These are phyloP conservation scores for Cataglyphis altisquamis DNA, from an alignment of 2,888 invertebrate genomes.

Conservation along the genomic window DNA sequence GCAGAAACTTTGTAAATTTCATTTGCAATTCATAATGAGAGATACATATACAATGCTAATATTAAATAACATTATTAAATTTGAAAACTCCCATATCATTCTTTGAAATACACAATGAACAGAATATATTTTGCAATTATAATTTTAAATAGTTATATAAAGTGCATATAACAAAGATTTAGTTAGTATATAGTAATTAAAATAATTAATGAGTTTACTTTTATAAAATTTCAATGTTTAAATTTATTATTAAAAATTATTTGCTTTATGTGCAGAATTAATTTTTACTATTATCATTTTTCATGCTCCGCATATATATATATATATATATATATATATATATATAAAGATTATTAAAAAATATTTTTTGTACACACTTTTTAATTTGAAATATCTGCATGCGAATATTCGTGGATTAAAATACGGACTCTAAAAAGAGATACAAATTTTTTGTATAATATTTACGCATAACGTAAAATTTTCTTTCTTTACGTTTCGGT, in stretches of 20 bases:
- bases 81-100: not conserved
- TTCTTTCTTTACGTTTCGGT: not conserved
- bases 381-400: not conserved
- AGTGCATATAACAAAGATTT: slow-evolving; percentile 1
- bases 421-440: not conserved
- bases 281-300: not conserved
- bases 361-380: not conserved
- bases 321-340: not conserved
- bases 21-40: not conserved
- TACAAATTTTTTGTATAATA: not conserved
- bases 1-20: slow-evolving; percentile 4
- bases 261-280: slow-evolving; percentile 10
- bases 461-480: slow-evolving; percentile 4
- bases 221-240: not conserved
- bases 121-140: not conserved
- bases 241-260: slow-evolving; percentile 19
- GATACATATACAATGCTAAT: not conserved
- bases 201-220: not conserved
- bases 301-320: not conserved
- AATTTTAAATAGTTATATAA: slow-evolving; percentile 10
- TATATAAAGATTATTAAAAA: not conserved
- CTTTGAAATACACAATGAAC: not conserved
- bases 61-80: slow-evolving; percentile 12
- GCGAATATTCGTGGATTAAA: slow-evolving; percentile 9
- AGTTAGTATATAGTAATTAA: not conserved